Percentiles rank a stretch among this genome's conserved stretches.
Conservation (phyloP, 1,140 invertebrate species). For the Drosophila athabasca region DNA sequence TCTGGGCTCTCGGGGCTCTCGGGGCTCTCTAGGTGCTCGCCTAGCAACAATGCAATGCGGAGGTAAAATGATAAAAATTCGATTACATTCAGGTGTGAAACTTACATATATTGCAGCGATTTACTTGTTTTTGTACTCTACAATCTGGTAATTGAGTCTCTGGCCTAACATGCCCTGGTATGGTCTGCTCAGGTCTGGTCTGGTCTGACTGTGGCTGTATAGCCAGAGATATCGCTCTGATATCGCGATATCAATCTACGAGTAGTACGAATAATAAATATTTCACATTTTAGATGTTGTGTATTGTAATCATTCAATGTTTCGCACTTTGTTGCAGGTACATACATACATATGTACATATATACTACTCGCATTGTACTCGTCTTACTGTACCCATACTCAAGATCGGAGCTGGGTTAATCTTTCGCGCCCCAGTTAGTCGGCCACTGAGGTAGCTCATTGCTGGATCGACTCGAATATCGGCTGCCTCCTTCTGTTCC, state of each 20-base stretch:
- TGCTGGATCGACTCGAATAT: slow-evolving; percentile 63
- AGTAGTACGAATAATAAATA: slow-evolving; percentile 15
- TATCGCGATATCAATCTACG: slow-evolving; percentile 24
- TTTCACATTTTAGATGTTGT: background rate
- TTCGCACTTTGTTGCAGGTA: too few species aligned
- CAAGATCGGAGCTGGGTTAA: slow-evolving; percentile 15
- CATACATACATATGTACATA: too few species aligned
- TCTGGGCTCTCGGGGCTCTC: background rate
- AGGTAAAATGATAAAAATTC: slow-evolving; percentile 82
- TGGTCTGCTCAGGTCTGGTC: slow-evolving; percentile 2
- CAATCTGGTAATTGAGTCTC: slow-evolving; percentile 47
- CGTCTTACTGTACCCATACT: too few species aligned
- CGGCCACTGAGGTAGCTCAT: slow-evolving; percentile 66
- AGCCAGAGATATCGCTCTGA: too few species aligned
- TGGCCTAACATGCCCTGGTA: slow-evolving; percentile 13
- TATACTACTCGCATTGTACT: too few species aligned
- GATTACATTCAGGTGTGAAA: slow-evolving; percentile 82
- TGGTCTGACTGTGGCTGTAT: too few species aligned
- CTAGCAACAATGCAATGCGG: slow-evolving; percentile 79
- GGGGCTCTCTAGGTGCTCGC: slow-evolving; percentile 24
- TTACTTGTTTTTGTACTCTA: slow-evolving; percentile 72
- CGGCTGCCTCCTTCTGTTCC: slow-evolving; percentile 36
- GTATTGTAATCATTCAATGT: slow-evolving; percentile 8
- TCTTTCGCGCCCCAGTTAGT: slow-evolving; percentile 20
- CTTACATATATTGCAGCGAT: slow-evolving; percentile 73